A percentile compares a stretch with the other conserved stretches of the same genome.
Conservation (phyloP, 2,797 vertebrate species). For the Esox masquinongy region DNA sequence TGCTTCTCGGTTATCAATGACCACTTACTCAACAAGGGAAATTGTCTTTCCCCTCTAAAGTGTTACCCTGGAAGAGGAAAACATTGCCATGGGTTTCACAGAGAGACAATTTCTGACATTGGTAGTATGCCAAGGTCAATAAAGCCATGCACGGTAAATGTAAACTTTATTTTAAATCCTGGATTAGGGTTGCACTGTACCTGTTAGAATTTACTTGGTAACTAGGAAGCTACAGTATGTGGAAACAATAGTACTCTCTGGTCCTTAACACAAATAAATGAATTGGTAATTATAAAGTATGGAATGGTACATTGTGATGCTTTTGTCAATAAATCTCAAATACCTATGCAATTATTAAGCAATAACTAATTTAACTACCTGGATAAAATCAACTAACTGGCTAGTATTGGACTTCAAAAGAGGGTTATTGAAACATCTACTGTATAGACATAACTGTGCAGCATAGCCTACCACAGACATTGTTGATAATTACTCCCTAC, state of each 20-base stretch:
- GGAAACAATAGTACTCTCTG: neutral
- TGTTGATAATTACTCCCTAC: neutral
- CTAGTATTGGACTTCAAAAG: no score
- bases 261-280: neutral
- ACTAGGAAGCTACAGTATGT: neutral
- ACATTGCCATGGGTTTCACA: neutral
- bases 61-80: neutral
- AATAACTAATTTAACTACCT: neutral
- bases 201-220: neutral
- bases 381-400: neutral
- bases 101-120: neutral
- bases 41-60: neutral
- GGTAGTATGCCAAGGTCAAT: neutral
- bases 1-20: slow-evolving; percentile 6
- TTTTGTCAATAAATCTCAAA: neutral
- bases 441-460: neutral
- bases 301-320: neutral
- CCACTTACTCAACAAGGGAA: neutral
- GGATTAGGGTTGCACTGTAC: neutral
- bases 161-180: neutral
- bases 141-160: neutral
- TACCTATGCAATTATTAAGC: neutral
- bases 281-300: neutral
- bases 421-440: neutral
- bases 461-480: neutral